Base-by-base conservation (phyloP, 30 jellyfish, hydroid and myxozoan species). In the Hydractinia echinata region DNA sequence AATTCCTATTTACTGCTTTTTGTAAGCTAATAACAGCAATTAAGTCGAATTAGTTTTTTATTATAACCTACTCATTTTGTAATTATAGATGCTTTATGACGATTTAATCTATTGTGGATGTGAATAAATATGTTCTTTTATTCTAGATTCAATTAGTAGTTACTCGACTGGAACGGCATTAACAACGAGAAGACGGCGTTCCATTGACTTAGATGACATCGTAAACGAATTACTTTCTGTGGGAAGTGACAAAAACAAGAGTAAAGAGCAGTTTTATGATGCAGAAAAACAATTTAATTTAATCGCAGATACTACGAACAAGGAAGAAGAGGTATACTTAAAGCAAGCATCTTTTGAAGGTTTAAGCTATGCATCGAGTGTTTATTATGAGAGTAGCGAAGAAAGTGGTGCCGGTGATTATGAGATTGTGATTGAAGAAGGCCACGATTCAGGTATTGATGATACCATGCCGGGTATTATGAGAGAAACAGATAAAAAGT, bases 381-480 rank as follows among this genome's bases (percentile, higher is more conserved):
- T 64, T 64, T n/a, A 7, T 6, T 44, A 64, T 64, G 19, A 44
- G 39, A 64, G 74, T 64, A 64, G 7, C 16, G 74, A 64, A 64
- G 74, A 64, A n/a, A 64, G 7, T 64, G 0, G 69, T 58, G 1
- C 16, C 1, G 15, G 19, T 10, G 78, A 67, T 13, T 16, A 21
- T 13, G 78, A 67, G 21, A 13, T 13, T 13, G 50, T 11, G n/a
- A 15, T 20, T 13, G 61, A 30, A 20, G 81, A 71, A 71, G 81
- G 81, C 11, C 10, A 71, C 61, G 81, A 71, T 71, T 71, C 81
- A 14, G 81, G 81, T 50, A 71, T 71, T 50, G 81, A 71, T 20
- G 81, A 71, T 14, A 71, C 81, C 8, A 71, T 71, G 81, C 81
- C 81, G 8, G 81, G 81, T 20, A n/a, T 71, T 7, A 71, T 50